These are phyloP conservation scores for Gnathonemus echidnorhynchus DNA, from an alignment of 2,113 vertebrate species.

Conservation along the genomic window DNA sequence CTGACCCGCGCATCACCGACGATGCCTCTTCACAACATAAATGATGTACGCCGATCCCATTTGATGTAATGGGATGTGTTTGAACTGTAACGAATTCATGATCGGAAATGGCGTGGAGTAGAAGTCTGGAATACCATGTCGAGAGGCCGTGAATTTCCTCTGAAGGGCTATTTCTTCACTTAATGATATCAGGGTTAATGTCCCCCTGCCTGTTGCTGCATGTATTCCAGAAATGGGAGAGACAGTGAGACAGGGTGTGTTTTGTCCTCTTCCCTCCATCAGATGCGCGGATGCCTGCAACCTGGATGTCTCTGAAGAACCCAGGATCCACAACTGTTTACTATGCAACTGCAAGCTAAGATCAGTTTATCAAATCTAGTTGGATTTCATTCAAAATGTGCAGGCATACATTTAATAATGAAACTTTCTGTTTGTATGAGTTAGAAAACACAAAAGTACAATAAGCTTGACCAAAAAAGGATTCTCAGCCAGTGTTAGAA, in stretches of 20 bases:
- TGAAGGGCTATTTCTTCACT: background rate
- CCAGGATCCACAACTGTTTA: background rate
- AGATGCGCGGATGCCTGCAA: background rate
- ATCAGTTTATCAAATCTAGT: background rate
- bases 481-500: background rate
- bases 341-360: background rate
- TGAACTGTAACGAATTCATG: constrained; percentile 22
- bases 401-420: background rate
- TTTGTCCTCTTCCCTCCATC: background rate
- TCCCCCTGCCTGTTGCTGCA: background rate
- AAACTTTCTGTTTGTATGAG: background rate
- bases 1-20: background rate
- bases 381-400: background rate
- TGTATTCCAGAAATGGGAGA: background rate
- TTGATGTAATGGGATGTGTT: constrained; percentile 19
- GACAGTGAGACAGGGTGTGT: background rate
- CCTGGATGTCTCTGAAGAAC: background rate
- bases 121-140: background rate
- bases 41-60: constrained; percentile 23
- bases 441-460: background rate
- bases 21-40: constrained; percentile 4
- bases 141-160: background rate
- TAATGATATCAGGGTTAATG: background rate
- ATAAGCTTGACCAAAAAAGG: background rate
- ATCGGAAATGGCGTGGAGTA: background rate